These are phyloP conservation scores for Gadopsis bispinosus DNA, from an alignment of 2,797 vertebrate species.

Conservation along the genomic window DNA sequence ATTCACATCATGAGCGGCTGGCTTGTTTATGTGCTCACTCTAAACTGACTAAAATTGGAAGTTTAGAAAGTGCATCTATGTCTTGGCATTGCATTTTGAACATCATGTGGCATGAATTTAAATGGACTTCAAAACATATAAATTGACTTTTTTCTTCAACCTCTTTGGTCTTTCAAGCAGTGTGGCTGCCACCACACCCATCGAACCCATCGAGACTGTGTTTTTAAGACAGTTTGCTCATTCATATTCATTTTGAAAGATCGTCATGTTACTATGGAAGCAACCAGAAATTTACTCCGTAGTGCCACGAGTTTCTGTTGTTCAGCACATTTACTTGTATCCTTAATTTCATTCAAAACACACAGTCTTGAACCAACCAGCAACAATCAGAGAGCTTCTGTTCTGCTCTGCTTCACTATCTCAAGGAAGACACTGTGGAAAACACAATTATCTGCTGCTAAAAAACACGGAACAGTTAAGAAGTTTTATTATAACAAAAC, in stretches of 20 bases:
- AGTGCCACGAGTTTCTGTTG: not conserved
- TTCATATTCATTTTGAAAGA: slow-evolving; percentile 12
- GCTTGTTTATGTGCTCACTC: slow-evolving; percentile 2
- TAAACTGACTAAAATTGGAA: not conserved
- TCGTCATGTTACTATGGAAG: slow-evolving; percentile 12
- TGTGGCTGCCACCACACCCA: too few relatives aligned
- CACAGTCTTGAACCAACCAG: slow-evolving; percentile 4
- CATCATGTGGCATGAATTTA: not conserved
- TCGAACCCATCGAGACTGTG: not conserved
- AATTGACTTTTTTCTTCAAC: not conserved
- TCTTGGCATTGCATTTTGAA: not conserved
- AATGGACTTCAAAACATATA: not conserved
- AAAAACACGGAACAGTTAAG: slow-evolving; percentile 27
- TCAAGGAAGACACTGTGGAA: slow-evolving; percentile 7
- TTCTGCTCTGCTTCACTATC: slow-evolving; percentile 17
- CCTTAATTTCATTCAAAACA: slow-evolving; percentile 7
- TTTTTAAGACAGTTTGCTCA: slow-evolving; percentile 9
- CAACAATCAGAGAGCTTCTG: slow-evolving; percentile 13
- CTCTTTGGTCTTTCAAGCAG: not conserved
- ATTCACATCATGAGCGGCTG: not conserved
- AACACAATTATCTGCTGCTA: slow-evolving; percentile 18
- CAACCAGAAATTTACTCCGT: not conserved
- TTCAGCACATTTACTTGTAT: not conserved
- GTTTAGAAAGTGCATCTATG: not conserved
- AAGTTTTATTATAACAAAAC: slow-evolving; percentile 37